These are phyloP conservation scores for Lampris megalopsis DNA, from an alignment of 2,113 vertebrate species.

Conservation along the genomic window DNA sequence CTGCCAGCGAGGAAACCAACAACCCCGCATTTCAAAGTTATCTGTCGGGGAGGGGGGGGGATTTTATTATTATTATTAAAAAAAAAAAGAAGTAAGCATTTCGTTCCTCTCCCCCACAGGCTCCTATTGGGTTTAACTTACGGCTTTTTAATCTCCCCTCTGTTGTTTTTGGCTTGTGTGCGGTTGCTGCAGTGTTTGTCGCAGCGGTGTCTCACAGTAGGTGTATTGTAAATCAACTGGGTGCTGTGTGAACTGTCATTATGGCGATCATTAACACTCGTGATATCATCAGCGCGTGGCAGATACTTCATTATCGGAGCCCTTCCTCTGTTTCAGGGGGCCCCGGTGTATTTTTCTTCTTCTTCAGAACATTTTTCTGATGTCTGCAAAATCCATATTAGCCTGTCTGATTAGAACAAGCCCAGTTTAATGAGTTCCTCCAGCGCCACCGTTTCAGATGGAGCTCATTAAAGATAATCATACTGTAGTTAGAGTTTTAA, in stretches of 20 bases:
- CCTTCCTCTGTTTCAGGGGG: conserved; percentile 74
- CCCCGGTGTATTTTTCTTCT: conserved; percentile 75
- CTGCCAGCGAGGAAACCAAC: conserved; percentile 75
- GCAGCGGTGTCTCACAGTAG: conserved; percentile 74
- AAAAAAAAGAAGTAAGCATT: conserved; percentile 52
- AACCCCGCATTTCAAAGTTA: conserved; percentile 70
- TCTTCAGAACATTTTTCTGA: conserved; percentile 78
- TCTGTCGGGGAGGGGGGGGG: conserved; percentile 54
- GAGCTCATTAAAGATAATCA: conserved; percentile 82
- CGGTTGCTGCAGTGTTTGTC: conserved; percentile 69
- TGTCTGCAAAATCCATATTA: conserved; percentile 79
- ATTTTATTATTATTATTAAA: conserved; percentile 27
- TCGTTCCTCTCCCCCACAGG: conserved; percentile 54
- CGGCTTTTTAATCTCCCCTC: conserved; percentile 58
- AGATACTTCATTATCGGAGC: conserved; percentile 80
- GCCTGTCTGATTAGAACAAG: conserved; percentile 80
- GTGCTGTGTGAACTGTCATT: conserved; percentile 81
- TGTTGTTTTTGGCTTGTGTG: conserved; percentile 55
- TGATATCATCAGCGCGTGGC: conserved; percentile 81
- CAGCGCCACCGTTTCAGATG: conserved; percentile 76
- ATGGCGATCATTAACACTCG: conserved; percentile 83
- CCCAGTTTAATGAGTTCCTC: conserved; percentile 80
- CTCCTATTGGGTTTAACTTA: conserved; percentile 49
- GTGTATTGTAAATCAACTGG: conserved; percentile 79
- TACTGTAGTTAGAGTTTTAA: conserved; percentile 78